These are phyloP conservation scores for Hydrolagus colliei DNA, from an alignment of 2,797 vertebrate genomes.

Conservation along the genomic window DNA sequence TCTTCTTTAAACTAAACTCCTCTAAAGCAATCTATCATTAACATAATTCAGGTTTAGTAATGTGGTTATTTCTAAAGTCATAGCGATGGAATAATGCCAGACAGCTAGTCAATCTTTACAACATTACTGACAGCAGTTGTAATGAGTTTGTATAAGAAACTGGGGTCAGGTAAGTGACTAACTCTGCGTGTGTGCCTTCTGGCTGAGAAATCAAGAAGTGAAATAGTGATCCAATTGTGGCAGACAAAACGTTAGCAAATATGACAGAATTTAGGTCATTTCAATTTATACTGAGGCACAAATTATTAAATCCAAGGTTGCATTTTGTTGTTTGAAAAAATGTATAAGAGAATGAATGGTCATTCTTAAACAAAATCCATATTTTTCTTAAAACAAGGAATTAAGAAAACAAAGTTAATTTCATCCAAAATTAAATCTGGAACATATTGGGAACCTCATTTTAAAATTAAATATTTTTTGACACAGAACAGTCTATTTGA, in stretches of 20 bases:
- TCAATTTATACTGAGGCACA: not conserved
- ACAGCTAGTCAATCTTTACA: conserved; percentile 16
- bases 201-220: not conserved
- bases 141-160: not conserved
- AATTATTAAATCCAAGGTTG: not conserved
- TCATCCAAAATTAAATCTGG: too few species aligned
- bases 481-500: too few species aligned
- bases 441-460: too few species aligned
- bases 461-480: too few species aligned
- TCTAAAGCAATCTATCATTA: not conserved
- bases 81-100: not conserved
- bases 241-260: not conserved
- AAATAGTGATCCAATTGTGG: not conserved
- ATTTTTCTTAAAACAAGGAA: too few species aligned
- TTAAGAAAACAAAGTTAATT: too few species aligned
- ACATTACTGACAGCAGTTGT: conserved; percentile 1
- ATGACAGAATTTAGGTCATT: not conserved
- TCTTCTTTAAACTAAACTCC: conserved; percentile 2
- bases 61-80: not conserved
- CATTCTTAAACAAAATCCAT: too few species aligned
- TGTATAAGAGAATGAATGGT: too few species aligned
- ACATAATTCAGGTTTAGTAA: not conserved
- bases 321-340: too few species aligned
- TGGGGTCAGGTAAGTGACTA: not conserved
- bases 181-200: not conserved